Evolutionary conservation across 2,888 invertebrate genomes (phyloP), one percentile per base, ranked within the genome.

Genomic region (Maniola hyperantus): DNA sequence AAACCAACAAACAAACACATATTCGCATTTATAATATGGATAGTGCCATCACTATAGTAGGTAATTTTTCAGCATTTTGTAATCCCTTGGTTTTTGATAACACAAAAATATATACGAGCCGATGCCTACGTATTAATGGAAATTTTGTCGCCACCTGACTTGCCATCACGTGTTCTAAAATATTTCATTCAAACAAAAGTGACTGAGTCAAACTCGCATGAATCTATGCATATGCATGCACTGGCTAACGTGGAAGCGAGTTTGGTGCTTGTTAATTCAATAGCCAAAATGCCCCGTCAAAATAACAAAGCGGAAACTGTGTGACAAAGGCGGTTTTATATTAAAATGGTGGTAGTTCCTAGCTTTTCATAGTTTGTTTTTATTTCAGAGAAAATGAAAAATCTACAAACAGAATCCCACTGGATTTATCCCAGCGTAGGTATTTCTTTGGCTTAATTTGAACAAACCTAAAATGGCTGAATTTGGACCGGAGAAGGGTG

Each of bases 241-340:
- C 13, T 39, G 55, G 1, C 39, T 57, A 42, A 42, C 57, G 39
- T 11, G 39, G 13, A 57, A 55, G 42, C 57, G 57, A 39, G 57
- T 42, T 42, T 26, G 57, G 57, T 42, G 42, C 57, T 42, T 26
- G 57, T 57, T 57, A 57, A 57, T 57, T 57, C 57, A 57, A 57
- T 57, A 42, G 18, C 57, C 57, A 42, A 57, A 57, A 42, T 42
- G 42, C 57, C 20, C 57, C 57, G 57, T 57, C 42, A 57, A 42
- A 57, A 57, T 57, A 57, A 20, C 57, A 57, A 57, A 42, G 42
- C 39, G 42, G 42, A 57, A 42, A 57, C 42, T 57, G 11, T 57
- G 18, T 57, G 42, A 57, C 57, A 57, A 26, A 26, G 57, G 57
- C 42, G 36, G 57, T 42, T 57, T 57, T 42, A 54, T 54, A 36